Evolutionary conservation across 1,140 invertebrate genomes (phyloP), one percentile per base, ranked within the genome.

Genomic region (Oscheius sp.): DNA sequence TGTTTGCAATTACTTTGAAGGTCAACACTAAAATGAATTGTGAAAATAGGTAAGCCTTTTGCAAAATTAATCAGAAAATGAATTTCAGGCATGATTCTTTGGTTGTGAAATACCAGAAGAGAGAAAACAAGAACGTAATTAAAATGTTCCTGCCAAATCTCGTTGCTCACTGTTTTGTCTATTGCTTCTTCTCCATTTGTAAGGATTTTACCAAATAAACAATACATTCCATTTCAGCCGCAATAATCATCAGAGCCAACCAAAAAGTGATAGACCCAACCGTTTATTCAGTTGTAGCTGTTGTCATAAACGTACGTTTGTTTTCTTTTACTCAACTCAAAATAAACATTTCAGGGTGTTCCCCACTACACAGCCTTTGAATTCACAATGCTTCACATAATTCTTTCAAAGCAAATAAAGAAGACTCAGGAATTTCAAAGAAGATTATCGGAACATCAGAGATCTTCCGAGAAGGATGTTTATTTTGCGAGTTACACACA

Each of bases 81-180:
- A n/a, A n/a, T n/a, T n/a, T n/a, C n/a, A n/a, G n/a, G n/a, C 49
- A 55, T 23, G 49, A 55, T 55, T 42, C 38, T 42, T n/a, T 42
- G 10, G 10, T n/a, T 10, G 49, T 55, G 4, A 55, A 55, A 23
- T 55, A 55, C 28, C 49, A 55, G 23, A 55, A 55, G 49, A 55
- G 28, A 26, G 49, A 55, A 55, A 55, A 55, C 23, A 26, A 15
- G 15, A 55, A 55, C 23, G 49, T 55, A 7, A 55, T 55, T 26
- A 7, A 23, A 23, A 55, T 55, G 49, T 55, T 55, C 23, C 49
- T 55, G 4, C 49, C 49, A 4, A 55, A 55, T 23, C 15, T 55
- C 28, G 28, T 55, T 13, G 49, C 49, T 55, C 49, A 55, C 49
- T 7, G 49, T 4, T 26, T 55, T 7, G 49, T 55, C 7, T 55